A percentile compares a stretch with the other conserved stretches of the same genome.
Evolutionary conservation across 2,113 vertebrate genomes (phyloP).

Genomic region (Prunella fulvescens): DNA sequence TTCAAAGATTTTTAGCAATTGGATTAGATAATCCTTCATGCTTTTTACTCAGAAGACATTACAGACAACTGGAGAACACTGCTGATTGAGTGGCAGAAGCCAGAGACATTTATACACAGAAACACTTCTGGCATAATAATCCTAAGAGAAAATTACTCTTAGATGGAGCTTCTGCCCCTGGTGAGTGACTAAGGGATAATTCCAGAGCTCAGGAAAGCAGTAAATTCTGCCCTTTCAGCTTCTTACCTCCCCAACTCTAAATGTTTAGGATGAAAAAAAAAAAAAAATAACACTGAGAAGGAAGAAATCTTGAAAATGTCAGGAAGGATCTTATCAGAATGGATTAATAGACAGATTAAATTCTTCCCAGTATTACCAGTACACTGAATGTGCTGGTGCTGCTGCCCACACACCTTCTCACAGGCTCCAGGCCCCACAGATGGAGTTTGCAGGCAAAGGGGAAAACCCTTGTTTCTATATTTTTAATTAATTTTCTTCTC

Average conservation of each 20-base stretch:
- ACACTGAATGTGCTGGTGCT: background rate
- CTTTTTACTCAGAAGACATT: background rate
- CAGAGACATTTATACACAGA: background rate
- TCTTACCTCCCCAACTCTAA: background rate
- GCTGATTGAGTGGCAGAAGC: background rate
- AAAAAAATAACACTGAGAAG: background rate
- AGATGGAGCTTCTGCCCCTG: background rate
- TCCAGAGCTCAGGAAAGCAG: background rate
- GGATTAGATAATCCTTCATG: background rate
- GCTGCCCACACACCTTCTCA: background rate
- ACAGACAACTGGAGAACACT: background rate
- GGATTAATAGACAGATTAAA: background rate
- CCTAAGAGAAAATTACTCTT: background rate
- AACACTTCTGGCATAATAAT: background rate
- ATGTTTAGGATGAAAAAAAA: background rate
- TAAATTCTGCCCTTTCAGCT: background rate
- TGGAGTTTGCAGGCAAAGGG: background rate
- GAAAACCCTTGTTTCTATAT: fast-evolving
- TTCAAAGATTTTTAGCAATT: background rate
- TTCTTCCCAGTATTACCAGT: background rate
- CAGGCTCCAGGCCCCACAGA: fast-evolving
- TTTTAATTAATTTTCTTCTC: background rate
- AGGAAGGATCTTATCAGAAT: background rate
- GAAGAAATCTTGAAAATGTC: background rate
- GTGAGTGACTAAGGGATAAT: background rate